Evolutionary conservation across 2,113 vertebrate species (phyloP).

Genomic region (Callospermophilus lateralis): DNA sequence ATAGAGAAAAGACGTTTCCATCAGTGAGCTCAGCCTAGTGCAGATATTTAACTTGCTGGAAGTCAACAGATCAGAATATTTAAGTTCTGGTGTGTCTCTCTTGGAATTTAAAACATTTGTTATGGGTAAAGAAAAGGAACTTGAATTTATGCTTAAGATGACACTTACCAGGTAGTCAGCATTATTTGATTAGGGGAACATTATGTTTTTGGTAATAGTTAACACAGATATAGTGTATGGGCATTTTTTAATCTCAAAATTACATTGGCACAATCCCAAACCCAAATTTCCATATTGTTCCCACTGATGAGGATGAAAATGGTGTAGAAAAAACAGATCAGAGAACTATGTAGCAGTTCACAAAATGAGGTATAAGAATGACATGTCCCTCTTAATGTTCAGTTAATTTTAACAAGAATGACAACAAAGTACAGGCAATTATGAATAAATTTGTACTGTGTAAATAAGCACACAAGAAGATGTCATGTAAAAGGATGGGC

Average conservation of each 20-base stretch:
- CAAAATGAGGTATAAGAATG: background rate
- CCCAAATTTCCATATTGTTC: background rate
- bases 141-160: constrained; percentile 77
- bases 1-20: constrained; percentile 87
- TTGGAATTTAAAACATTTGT: constrained; percentile 70
- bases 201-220: background rate
- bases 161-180: constrained; percentile 51
- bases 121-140: constrained; percentile 83
- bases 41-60: constrained; percentile 82
- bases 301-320: background rate
- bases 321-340: background rate
- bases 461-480: background rate
- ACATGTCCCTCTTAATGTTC: background rate
- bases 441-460: background rate
- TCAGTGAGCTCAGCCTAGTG: constrained; percentile 82
- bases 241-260: background rate
- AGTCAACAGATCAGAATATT: constrained; percentile 84
- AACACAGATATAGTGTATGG: background rate
- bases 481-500: background rate
- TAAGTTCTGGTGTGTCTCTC: constrained; percentile 77
- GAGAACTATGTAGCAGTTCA: background rate
- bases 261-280: background rate
- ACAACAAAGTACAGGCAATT: background rate
- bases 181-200: background rate
- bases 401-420: background rate